Evolutionary conservation across 2,797 vertebrate genomes (phyloP).

Genomic region (Sparidentex hasta): DNA sequence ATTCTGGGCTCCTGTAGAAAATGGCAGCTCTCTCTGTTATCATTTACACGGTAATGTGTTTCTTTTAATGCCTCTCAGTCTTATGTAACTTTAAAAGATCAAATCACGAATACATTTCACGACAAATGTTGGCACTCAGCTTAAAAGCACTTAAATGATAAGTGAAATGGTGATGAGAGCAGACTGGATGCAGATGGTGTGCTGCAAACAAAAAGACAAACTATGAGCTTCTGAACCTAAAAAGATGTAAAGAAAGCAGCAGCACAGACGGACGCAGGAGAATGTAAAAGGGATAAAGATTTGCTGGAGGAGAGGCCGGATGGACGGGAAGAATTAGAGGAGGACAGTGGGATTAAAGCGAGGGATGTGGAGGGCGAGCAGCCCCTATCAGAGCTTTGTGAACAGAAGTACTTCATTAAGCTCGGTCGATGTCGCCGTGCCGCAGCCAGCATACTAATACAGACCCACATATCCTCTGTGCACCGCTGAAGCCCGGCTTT

Average conservation of each 20-base stretch:
- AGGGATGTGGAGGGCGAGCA: constrained; percentile 46
- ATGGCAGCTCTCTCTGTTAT: background rate
- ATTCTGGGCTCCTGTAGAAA: too few species aligned
- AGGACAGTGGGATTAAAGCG: constrained; percentile 54
- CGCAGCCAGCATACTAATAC: constrained; percentile 53
- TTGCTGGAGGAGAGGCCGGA: constrained; percentile 32
- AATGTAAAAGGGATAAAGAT: constrained; percentile 25
- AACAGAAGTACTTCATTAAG: constrained; percentile 69
- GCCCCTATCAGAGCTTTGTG: constrained; percentile 55
- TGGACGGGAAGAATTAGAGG: constrained; percentile 25
- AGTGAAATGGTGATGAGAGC: background rate
- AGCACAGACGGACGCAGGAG: constrained; percentile 31
- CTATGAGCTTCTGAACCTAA: background rate
- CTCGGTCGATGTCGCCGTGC: constrained; percentile 43
- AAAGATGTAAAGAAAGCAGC: constrained; percentile 25
- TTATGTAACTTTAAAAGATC: background rate
- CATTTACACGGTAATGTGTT: background rate
- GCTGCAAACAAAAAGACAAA: background rate
- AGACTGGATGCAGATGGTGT: background rate
- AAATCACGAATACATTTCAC: background rate
- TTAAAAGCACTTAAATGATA: background rate
- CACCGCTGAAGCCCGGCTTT: background rate
- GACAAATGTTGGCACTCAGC: too few species aligned
- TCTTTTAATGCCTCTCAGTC: background rate
- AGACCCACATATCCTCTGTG: constrained; percentile 20